phyloP scores from a whole-genome alignment of 2,888 invertebrate genomes.

The Fabriciana adippe region DNA sequence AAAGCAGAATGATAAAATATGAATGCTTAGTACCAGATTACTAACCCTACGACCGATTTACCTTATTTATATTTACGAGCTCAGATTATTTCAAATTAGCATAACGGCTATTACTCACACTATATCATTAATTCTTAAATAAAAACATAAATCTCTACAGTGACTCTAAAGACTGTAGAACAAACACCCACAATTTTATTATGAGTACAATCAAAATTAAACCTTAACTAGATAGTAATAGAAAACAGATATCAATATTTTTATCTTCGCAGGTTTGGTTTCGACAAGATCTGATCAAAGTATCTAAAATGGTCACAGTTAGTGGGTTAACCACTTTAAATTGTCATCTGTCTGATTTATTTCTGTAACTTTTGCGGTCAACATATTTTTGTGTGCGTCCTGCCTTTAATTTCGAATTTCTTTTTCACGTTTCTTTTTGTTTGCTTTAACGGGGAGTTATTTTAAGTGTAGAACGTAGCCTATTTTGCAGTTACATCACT shows the following conservation, averaged over 20 bases:
- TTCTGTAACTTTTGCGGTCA: conserved; percentile 78
- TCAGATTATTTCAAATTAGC: conserved; percentile 74
- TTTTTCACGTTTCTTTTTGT: conserved; percentile 33
- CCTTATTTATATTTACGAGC: conserved; percentile 50
- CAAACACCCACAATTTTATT: conserved; percentile 74
- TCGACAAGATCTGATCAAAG: conserved; percentile 81
- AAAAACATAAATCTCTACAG: conserved; percentile 79
- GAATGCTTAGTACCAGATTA: conserved; percentile 15
- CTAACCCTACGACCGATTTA: conserved; percentile 36
- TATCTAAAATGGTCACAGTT: conserved; percentile 83
- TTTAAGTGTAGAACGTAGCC: conserved; percentile 8
- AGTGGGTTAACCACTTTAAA: conserved; percentile 84
- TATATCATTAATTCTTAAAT: conserved; percentile 77
- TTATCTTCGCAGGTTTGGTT: conserved; percentile 58
- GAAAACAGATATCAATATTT: conserved; percentile 32
- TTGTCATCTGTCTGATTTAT: conserved; percentile 83
- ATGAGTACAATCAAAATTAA: conserved; percentile 50
- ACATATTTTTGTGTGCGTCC: conserved; percentile 71
- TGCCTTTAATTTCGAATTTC: conserved; percentile 48
- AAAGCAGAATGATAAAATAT: conserved; percentile 5
- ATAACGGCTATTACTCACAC: conserved; percentile 77
- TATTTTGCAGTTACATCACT: conserved; percentile 12
- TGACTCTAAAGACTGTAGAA: conserved; percentile 72
- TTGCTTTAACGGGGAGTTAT: conserved; percentile 16
- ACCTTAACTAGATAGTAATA: conserved; percentile 54